Evolutionary conservation across 23 tunicate species (phyloP).

Genomic region (Halocynthia roretzi): DNA sequence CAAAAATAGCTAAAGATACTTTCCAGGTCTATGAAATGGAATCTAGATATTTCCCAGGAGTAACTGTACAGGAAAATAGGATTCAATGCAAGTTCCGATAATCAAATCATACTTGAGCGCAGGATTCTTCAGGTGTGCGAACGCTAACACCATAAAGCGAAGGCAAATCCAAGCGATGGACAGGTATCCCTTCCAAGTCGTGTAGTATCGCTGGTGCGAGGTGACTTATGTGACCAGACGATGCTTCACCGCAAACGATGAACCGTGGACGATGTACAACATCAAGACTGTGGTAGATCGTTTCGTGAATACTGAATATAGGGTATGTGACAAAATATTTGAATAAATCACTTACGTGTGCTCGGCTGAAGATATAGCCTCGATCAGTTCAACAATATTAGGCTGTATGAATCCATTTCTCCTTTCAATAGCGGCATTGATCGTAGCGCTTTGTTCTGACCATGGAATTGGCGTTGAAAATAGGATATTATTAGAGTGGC

Average conservation of each 20-base stretch:
- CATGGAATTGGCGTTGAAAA: too few species aligned
- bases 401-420: not conserved
- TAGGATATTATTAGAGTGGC: too few species aligned
- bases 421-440: not conserved
- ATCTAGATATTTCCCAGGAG: too few species aligned
- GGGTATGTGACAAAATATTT: not conserved
- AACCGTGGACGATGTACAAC: conserved; percentile 59
- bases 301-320: not conserved
- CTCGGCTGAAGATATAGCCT: not conserved
- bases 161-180: conserved; percentile 56
- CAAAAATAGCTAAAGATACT: too few species aligned
- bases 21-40: too few species aligned
- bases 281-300: not conserved
- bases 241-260: conserved; percentile 40
- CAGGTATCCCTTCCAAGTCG: conserved; percentile 71
- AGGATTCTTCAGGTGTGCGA: conserved; percentile 76
- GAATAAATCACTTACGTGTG: not conserved
- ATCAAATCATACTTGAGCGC: conserved; percentile 42
- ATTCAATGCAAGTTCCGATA: too few species aligned
- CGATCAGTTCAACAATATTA: not conserved
- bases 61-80: too few species aligned
- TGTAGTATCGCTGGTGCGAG: conserved; percentile 80
- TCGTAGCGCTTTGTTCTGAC: too few species aligned
- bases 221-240: conserved; percentile 43
- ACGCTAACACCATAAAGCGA: conserved; percentile 34